Evolutionary conservation across 2,888 invertebrate species (phyloP).

Genomic region (Teinopalpus imperialis): DNA sequence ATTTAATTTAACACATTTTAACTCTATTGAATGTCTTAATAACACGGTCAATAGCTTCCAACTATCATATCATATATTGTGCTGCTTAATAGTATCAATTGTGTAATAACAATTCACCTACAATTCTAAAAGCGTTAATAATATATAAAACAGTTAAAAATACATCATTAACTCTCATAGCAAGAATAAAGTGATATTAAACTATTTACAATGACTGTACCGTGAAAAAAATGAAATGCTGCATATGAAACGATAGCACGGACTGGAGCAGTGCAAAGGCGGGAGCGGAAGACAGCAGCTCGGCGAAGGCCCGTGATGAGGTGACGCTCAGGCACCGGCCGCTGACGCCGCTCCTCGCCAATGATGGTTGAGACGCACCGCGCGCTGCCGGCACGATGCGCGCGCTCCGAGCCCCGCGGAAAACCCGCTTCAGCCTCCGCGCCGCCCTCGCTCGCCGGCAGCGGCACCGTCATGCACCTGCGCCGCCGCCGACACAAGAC

Average conservation of each 20-base stretch:
- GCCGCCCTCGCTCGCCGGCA: constrained; percentile 78
- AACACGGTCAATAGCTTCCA: constrained; percentile 8
- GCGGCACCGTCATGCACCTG: constrained; percentile 79
- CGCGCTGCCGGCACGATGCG: constrained; percentile 71
- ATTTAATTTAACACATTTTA: too few species aligned
- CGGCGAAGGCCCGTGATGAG: constrained; percentile 60
- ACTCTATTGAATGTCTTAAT: constrained; percentile 22
- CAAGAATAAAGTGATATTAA: constrained; percentile 22
- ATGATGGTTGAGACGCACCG: constrained; percentile 81
- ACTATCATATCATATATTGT: too few species aligned
- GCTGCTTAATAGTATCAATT: too few species aligned
- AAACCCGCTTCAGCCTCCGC: constrained; percentile 81
- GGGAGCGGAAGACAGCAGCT: constrained; percentile 39
- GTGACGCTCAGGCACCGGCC: constrained; percentile 75
- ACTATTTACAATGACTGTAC: constrained; percentile 36
- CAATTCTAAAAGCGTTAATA: background rate
- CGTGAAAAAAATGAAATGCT: constrained; percentile 35
- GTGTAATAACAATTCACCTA: background rate
- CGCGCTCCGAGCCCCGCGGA: constrained; percentile 67
- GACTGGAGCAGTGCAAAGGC: constrained; percentile 37
- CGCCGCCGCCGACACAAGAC: constrained; percentile 89
- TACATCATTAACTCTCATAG: background rate
- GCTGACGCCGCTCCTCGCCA: constrained; percentile 76
- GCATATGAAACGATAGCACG: constrained; percentile 39
- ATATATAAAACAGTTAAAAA: background rate